These are phyloP conservation scores for Cryptocephalus moraei DNA, from an alignment of 2,888 invertebrate species.

Conservation along the genomic window DNA sequence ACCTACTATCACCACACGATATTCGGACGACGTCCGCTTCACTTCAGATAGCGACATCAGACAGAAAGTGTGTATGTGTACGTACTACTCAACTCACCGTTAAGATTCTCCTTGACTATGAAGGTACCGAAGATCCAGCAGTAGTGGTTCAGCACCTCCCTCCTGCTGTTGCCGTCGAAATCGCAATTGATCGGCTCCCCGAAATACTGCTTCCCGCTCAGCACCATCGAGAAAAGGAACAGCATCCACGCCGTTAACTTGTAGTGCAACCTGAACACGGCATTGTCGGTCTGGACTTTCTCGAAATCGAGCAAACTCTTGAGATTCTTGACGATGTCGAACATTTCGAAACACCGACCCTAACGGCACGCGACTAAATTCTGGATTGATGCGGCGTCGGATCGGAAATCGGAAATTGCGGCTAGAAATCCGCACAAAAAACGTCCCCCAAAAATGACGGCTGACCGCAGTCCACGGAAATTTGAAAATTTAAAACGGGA, in stretches of 20 bases:
- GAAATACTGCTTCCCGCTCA: slow-evolving; percentile 75
- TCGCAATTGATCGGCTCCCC: slow-evolving; percentile 77
- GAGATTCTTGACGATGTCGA: slow-evolving; percentile 57
- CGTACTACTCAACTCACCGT: slow-evolving; percentile 30
- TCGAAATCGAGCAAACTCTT: slow-evolving; percentile 57
- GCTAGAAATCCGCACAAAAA: too few species aligned
- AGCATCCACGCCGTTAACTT: slow-evolving; percentile 62
- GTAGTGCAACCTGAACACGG: slow-evolving; percentile 65
- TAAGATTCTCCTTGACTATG: slow-evolving; percentile 42
- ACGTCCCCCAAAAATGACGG: too few species aligned
- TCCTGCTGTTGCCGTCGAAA: slow-evolving; percentile 36
- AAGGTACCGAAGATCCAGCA: slow-evolving; percentile 74
- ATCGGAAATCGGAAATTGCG: too few species aligned
- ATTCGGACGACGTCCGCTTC: background rate
- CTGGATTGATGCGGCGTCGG: too few species aligned
- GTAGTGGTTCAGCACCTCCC: slow-evolving; percentile 59
- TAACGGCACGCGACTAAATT: too few species aligned
- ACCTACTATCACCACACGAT: too few species aligned
- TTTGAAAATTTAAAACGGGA: too few species aligned
- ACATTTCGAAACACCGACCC: slow-evolving; percentile 36
- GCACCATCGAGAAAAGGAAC: slow-evolving; percentile 60
- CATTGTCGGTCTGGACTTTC: slow-evolving; percentile 62
- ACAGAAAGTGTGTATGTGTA: background rate
- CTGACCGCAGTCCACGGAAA: too few species aligned
- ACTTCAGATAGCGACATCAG: background rate